Conservation (phyloP, 1,140 invertebrate species). For the Atopsyche davidsoni region DNA sequence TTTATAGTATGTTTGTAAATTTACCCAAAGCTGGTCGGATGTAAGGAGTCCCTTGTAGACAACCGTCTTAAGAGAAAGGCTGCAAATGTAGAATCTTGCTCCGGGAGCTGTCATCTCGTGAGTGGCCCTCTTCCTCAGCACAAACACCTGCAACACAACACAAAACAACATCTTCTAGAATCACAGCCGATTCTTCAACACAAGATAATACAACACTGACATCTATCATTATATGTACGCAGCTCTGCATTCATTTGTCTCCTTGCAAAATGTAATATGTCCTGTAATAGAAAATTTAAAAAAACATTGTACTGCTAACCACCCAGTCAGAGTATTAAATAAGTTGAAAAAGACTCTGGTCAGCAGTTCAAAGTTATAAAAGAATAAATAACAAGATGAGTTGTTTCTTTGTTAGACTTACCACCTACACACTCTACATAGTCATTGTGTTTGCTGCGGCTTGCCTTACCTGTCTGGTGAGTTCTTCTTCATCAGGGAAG, state of each 20-base stretch:
- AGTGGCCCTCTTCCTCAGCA: conserved; percentile 87
- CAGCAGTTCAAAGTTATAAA: too few species aligned
- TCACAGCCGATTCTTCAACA: not conserved
- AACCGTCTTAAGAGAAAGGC: conserved; percentile 80
- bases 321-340: too few species aligned
- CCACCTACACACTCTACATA: conserved; percentile 5
- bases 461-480: conserved; percentile 54
- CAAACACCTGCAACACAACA: conserved; percentile 67
- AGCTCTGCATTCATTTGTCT: too few species aligned
- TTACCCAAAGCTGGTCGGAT: conserved; percentile 88
- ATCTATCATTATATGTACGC: too few species aligned
- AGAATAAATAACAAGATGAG: conserved; percentile 1
- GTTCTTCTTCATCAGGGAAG: conserved; percentile 54
- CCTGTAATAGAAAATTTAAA: too few species aligned
- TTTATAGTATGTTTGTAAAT: too few species aligned
- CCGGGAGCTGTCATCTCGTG: conserved; percentile 79
- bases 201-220: too few species aligned
- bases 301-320: too few species aligned
- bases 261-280: too few species aligned
- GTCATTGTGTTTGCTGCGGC: not conserved
- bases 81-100: conserved; percentile 93
- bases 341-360: too few species aligned
- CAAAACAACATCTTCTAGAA: conserved; percentile 23
- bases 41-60: conserved; percentile 99
- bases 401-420: conserved; percentile 20